phyloP scores from a whole-genome alignment of 1,140 invertebrate genomes.

The Paraescarpia echinospica region DNA sequence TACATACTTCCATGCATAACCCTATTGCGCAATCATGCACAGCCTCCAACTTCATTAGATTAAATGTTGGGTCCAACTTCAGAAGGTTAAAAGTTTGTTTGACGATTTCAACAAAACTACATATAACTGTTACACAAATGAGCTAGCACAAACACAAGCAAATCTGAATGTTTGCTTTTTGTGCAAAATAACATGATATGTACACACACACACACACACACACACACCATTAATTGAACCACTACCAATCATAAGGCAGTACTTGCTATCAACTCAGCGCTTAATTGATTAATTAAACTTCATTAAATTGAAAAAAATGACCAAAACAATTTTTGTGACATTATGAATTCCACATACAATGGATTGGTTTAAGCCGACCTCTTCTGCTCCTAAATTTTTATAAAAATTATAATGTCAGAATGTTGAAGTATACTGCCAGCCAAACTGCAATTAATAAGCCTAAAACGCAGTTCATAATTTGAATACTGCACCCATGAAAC shows the following conservation, averaged over 20 bases:
- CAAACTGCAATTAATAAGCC: too few relatives aligned
- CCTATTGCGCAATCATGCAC: background rate
- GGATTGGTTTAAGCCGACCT: too few relatives aligned
- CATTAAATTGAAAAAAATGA: background rate
- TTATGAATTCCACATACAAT: too few relatives aligned
- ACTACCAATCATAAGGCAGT: background rate
- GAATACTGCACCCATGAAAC: too few relatives aligned
- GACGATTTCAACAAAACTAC: background rate
- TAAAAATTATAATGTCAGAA: too few relatives aligned
- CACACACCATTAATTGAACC: too few relatives aligned
- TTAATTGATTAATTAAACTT: background rate
- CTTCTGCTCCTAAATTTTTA: too few relatives aligned
- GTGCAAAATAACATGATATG: background rate
- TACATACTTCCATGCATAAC: too few relatives aligned
- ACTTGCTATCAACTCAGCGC: background rate
- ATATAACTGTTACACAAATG: background rate
- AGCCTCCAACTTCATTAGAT: background rate
- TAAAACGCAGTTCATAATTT: too few relatives aligned
- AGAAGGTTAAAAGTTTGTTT: background rate
- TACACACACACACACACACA: background rate
- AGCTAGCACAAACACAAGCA: too few relatives aligned
- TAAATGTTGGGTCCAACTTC: background rate
- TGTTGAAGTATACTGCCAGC: too few relatives aligned
- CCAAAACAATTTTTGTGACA: background rate
- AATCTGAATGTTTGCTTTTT: background rate